Base-by-base conservation (phyloP, 2,113 vertebrate genomes). In the Paradoxurus hermaphroditus region DNA sequence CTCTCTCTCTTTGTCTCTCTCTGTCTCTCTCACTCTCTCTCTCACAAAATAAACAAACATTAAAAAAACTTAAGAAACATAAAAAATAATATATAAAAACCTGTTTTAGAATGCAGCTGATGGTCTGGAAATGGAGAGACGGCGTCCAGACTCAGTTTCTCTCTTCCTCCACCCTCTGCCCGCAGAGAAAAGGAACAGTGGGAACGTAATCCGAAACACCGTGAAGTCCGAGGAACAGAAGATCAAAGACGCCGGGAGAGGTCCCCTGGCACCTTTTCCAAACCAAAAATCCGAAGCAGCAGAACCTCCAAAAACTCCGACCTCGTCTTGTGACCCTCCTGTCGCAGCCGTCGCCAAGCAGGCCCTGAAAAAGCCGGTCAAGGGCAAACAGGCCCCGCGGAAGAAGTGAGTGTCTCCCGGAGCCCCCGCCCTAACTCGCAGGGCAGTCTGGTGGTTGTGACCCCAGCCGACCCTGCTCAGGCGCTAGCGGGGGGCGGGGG, bases 361-460 rank as follows among this genome's bases (percentile, higher is more conserved):
- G 62, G 96, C 95, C 95, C 98, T 96, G 83, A 99, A 98, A 27
- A 98, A 98, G 90, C 98, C 98, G 90, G 84, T 82, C 29, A 98
- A 98, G 98, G 96, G 97, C 95, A 99, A 99, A 97, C 99, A 98
- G 72, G 97, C 98, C 39, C 92, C 98, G 13, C 98, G 98, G 82
- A 99, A 98, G 97, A 99, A 99, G 99, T 99, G 91, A 98, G 99
- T 98, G 36, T 14, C 7, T 36, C 63, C 18, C 16, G 11, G 21
- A 46, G 21, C 14, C 44, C 7, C 27, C 14, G 16, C 67, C 39
- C 53, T n/a, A 0, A 1, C 0, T n/a, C 0, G 0, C 23, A 11
- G 3, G 16, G 19, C 59, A 5, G 31, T 12, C n/a, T 3, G 44
- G 19, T 25, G 21, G 75, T 4, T 11, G 6, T 53, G 44, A 14